These are phyloP conservation scores for Onychomys leucogaster DNA, from an alignment of 2,797 vertebrate genomes.

Conservation along the genomic window DNA sequence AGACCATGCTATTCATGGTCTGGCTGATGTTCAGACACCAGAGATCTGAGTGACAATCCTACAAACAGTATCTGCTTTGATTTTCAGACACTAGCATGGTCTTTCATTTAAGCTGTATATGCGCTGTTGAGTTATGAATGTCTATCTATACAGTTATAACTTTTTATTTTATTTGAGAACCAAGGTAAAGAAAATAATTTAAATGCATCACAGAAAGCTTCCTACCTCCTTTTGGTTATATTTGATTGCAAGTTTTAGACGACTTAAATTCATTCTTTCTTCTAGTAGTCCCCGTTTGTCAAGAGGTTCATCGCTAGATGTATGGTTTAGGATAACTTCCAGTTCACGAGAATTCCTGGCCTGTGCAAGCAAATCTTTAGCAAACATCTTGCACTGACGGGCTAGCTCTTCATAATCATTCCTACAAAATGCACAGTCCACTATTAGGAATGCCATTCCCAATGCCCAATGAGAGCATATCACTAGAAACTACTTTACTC, in stretches of 20 bases:
- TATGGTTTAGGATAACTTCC: slow-evolving; percentile 98
- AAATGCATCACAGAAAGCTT: slow-evolving; percentile 43
- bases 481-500: slow-evolving; percentile 44
- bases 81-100: not conserved
- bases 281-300: slow-evolving; percentile 97
- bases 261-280: slow-evolving; percentile 98
- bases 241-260: slow-evolving; percentile 98
- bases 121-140: slow-evolving; percentile 4
- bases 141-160: not conserved
- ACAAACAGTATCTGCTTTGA: not conserved
- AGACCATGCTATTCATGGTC: not conserved
- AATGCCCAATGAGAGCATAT: slow-evolving; percentile 38
- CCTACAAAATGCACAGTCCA: slow-evolving; percentile 86
- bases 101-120: slow-evolving; percentile 51
- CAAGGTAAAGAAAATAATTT: slow-evolving; percentile 44
- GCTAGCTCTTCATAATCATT: slow-evolving; percentile 99
- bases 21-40: not conserved
- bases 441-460: slow-evolving; percentile 40
- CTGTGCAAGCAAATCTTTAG: slow-evolving; percentile 98
- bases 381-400: slow-evolving; percentile 99
- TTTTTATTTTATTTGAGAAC: slow-evolving; percentile 2
- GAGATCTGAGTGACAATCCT: not conserved
- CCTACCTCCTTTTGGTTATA: slow-evolving; percentile 99
- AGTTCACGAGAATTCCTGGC: slow-evolving; percentile 98
- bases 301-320: slow-evolving; percentile 94